Evolutionary conservation across 2,888 invertebrate species (phyloP).

Genomic region (Balanococcus diminutus): DNA sequence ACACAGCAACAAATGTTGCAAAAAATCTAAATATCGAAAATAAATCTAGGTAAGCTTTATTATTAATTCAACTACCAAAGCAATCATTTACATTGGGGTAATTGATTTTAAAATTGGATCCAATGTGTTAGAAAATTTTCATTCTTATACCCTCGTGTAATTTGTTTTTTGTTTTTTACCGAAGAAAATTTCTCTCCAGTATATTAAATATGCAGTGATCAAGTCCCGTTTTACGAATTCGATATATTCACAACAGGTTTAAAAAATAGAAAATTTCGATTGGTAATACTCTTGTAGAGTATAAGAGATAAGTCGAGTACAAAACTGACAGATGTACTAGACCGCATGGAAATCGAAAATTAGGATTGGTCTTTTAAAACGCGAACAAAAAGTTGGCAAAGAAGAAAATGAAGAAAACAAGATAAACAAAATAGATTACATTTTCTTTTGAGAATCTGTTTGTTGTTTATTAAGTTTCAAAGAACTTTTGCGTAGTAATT

Average conservation of each 20-base stretch:
- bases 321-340: constrained; percentile 46
- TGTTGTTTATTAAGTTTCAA: constrained; percentile 47
- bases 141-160: background rate
- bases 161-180: background rate
- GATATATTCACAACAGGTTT: constrained; percentile 10
- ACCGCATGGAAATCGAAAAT: constrained; percentile 48
- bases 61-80: background rate
- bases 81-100: background rate
- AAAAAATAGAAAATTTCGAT: background rate
- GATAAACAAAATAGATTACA: constrained; percentile 52
- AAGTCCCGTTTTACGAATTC: constrained; percentile 11
- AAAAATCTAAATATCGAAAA: constrained; percentile 8
- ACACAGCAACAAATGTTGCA: background rate
- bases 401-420: constrained; percentile 50
- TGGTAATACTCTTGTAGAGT: background rate
- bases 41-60: constrained; percentile 15
- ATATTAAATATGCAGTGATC: background rate
- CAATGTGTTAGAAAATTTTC: background rate
- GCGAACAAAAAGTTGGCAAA: constrained; percentile 27
- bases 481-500: constrained; percentile 44
- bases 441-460: constrained; percentile 43
- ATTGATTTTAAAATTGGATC: constrained; percentile 27
- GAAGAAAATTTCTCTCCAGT: background rate
- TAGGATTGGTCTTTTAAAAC: constrained; percentile 32
- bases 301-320: constrained; percentile 27